A percentile compares a stretch with the other conserved stretches of the same genome.
Evolutionary conservation across 2,113 vertebrate genomes (phyloP).

Genomic region (Holacanthus passer): DNA sequence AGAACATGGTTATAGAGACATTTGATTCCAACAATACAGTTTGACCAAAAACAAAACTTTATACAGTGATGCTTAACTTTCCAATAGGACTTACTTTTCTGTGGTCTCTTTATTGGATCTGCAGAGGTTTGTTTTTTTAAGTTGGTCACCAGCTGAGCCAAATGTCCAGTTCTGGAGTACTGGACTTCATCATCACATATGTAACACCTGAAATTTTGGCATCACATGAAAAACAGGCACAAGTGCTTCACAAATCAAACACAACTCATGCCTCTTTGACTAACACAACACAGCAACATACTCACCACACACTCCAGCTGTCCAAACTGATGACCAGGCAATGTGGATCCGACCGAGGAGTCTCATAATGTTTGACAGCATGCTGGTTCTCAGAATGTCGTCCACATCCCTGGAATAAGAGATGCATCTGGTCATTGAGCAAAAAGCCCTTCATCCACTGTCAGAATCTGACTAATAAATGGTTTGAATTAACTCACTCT

Average conservation of each 20-base stretch:
- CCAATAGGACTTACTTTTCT: slow-evolving; percentile 82
- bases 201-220: slow-evolving; percentile 90
- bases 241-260: background rate
- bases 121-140: slow-evolving; percentile 87
- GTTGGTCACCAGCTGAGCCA: slow-evolving; percentile 92
- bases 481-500: slow-evolving; percentile 82
- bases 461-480: slow-evolving; percentile 1
- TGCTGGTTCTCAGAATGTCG: slow-evolving; percentile 90
- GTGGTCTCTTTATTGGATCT: slow-evolving; percentile 60
- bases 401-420: slow-evolving; percentile 90
- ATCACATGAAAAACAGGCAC: background rate
- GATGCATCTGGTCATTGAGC: background rate
- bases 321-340: slow-evolving; percentile 93
- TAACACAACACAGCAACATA: background rate
- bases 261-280: background rate
- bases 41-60: background rate
- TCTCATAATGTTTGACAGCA: slow-evolving; percentile 91
- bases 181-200: slow-evolving; percentile 91
- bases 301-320: slow-evolving; percentile 94
- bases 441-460: background rate
- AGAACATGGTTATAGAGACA: background rate
- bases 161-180: slow-evolving; percentile 86
- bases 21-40: background rate
- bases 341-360: slow-evolving; percentile 91
- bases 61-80: background rate